These are phyloP conservation scores for Petrocephalus zakoni DNA, from an alignment of 2,113 vertebrate genomes.

Conservation along the genomic window DNA sequence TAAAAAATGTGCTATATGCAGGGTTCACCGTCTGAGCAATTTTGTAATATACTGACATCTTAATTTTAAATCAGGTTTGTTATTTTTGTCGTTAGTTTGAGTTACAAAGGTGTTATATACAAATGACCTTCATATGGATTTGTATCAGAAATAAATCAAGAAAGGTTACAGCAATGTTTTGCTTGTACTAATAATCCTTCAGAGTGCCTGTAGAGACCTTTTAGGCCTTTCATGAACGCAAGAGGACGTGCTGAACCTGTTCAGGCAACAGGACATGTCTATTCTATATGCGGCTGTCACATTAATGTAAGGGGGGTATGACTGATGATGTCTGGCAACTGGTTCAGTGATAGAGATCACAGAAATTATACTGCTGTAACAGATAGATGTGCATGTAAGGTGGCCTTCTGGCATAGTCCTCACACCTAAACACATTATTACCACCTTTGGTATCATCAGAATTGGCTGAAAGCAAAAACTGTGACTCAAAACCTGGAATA, in stretches of 20 bases:
- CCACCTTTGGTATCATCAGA: background rate
- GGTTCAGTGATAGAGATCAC: background rate
- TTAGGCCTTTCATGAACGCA: background rate
- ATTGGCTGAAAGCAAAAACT: background rate
- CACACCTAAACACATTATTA: background rate
- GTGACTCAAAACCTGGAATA: background rate
- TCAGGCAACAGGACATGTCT: background rate
- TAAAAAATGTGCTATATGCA: background rate
- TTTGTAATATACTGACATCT: background rate
- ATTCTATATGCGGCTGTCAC: background rate
- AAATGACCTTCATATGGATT: background rate
- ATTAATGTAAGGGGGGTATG: background rate
- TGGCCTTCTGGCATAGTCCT: background rate
- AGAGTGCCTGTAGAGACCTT: background rate
- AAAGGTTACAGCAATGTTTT: background rate
- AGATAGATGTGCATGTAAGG: background rate
- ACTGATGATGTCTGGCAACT: background rate
- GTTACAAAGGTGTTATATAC: background rate
- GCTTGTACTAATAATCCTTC: background rate
- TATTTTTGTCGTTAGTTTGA: background rate
- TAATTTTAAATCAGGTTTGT: background rate
- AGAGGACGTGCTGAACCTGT: background rate
- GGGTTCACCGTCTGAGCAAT: background rate
- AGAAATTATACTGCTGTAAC: background rate
- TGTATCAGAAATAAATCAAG: background rate